Base-by-base conservation (phyloP, 2,113 vertebrate species). In the Alectura lathami region DNA sequence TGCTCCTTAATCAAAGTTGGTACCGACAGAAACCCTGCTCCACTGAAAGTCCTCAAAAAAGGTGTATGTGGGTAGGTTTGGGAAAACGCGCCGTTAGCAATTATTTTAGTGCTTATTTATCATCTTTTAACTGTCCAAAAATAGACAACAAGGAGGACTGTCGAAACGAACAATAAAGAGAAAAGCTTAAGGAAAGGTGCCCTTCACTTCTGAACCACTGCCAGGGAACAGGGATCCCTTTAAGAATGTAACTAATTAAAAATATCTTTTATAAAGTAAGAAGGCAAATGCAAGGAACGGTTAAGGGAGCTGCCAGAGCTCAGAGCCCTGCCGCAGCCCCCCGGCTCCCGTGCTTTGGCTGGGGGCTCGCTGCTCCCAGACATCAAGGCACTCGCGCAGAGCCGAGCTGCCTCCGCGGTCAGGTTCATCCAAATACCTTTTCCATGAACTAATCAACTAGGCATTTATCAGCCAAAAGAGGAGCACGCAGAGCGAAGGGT, bases 361-460 rank as follows among this genome's bases (percentile, higher is more conserved):
- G 90, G 1, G 42, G 76, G 47, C 34, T 88, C 34, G 63, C 73
- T 3, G 32, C 69, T 32, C 83, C 38, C 81, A 81, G 86, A 70
- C 88, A 63, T 30, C 32, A 17, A 27, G 81, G 91, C 86, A 40
- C 12, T 29, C 38, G 40, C 14, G 12, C 17, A 40, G 36, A 73
- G 81, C 57, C 82, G 62, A 73, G 88, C 72, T 74, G 79, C 87
- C 72, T 70, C 72, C 64, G 9, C 2, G 0, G 23, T 24, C 89
- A 91, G 67, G 77, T 88, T 79, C 74, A 69, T 29, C 78, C 78
- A 83, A 80, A 95, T 68, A 75, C 69, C 86, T 95, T 83, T 81
- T 51, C 88, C 91, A 88, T 91, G 69, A 95, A 82, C 90, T 75
- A 68, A 94, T 74, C 86, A 68, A 86, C 45, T 1, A 43, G 48